Percentiles rank a stretch among this genome's conserved stretches.
These are phyloP conservation scores for Dryobotodes eremita DNA, from an alignment of 2,888 invertebrate genomes.

Conservation along the genomic window DNA sequence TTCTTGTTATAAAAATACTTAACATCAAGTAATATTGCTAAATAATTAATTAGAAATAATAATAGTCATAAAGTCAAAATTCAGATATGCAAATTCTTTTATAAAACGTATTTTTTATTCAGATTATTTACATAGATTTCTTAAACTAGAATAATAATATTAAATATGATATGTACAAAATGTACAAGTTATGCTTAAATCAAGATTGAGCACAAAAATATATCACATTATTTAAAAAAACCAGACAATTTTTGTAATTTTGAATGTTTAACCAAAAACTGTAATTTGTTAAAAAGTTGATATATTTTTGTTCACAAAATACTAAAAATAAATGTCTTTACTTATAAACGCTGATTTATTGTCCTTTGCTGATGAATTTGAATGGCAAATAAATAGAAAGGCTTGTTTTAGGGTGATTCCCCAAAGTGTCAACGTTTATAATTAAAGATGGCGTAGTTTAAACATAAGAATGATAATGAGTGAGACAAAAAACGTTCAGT, in stretches of 20 bases:
- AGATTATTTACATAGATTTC: conserved; percentile 83
- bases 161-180: conserved; percentile 84
- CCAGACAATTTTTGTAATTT: conserved; percentile 54
- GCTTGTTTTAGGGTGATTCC: conserved; percentile 45
- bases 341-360: conserved; percentile 45
- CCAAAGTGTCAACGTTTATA: conserved; percentile 62
- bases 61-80: conserved; percentile 79
- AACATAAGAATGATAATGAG: conserved; percentile 55
- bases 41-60: conserved; percentile 77
- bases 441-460: conserved; percentile 52
- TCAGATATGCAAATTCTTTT: conserved; percentile 85
- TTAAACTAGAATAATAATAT: conserved; percentile 75
- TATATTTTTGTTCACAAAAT: conserved; percentile 64
- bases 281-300: conserved; percentile 62
- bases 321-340: conserved; percentile 51
- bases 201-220: conserved; percentile 69
- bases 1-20: conserved; percentile 85
- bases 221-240: conserved; percentile 60
- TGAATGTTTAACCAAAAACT: conserved; percentile 50
- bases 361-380: conserved; percentile 66
- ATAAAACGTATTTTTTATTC: conserved; percentile 78
- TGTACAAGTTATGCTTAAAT: conserved; percentile 80
- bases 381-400: conserved; percentile 62
- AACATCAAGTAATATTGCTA: conserved; percentile 84
- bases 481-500: conserved; percentile 69